Percentiles rank a stretch among this genome's conserved stretches.
These are phyloP conservation scores for Ophraella communa DNA, from an alignment of 2,888 invertebrate genomes.

Conservation along the genomic window DNA sequence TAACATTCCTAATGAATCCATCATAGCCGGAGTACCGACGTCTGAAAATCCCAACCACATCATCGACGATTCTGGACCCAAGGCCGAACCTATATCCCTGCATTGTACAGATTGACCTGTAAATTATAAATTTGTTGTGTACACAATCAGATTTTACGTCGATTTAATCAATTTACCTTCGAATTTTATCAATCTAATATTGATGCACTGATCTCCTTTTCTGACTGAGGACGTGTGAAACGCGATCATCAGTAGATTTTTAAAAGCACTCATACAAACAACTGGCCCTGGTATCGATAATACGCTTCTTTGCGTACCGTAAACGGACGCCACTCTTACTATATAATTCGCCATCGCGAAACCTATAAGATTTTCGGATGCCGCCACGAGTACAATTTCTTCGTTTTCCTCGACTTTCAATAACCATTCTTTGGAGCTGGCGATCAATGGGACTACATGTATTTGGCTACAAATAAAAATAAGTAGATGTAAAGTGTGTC, in stretches of 20 bases:
- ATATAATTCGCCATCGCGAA: constrained; percentile 77
- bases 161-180: constrained; percentile 50
- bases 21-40: constrained; percentile 77
- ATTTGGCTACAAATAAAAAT: constrained; percentile 64
- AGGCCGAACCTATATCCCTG: constrained; percentile 67
- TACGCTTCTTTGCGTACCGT: constrained; percentile 86
- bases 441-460: constrained; percentile 77
- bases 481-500: too few relatives aligned
- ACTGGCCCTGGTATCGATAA: constrained; percentile 76
- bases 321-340: constrained; percentile 82
- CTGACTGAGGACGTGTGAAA: constrained; percentile 68
- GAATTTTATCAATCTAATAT: constrained; percentile 63
- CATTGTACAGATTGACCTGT: constrained; percentile 54
- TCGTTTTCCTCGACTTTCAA: constrained; percentile 79
- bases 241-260: constrained; percentile 68
- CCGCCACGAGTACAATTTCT: constrained; percentile 71
- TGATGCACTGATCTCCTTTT: constrained; percentile 64
- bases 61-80: constrained; percentile 72
- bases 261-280: constrained; percentile 70
- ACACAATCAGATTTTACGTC: too few relatives aligned
- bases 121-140: too few relatives aligned
- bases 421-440: constrained; percentile 87
- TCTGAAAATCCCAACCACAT: constrained; percentile 84
- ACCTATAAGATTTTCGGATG: constrained; percentile 79
- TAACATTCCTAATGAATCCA: constrained; percentile 80